Evolutionary conservation across 1,140 invertebrate species (phyloP).

Genomic region (Anagrus nilaparvatae): DNA sequence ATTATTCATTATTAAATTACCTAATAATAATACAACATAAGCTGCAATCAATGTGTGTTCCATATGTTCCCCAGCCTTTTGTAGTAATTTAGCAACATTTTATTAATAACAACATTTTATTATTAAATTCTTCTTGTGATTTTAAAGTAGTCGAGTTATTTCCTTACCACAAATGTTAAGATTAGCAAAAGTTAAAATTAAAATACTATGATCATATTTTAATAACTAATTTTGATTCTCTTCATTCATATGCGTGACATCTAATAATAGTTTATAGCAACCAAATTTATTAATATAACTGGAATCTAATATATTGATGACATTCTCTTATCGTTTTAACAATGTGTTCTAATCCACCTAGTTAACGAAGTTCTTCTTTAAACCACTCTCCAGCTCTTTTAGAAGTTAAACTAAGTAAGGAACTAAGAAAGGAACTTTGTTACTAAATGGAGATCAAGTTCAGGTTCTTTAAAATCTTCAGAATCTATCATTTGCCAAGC

Average conservation of each 20-base stretch:
- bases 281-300: slow-evolving; percentile 41
- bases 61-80: slow-evolving; percentile 96
- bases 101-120: too few species aligned
- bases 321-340: slow-evolving; percentile 79
- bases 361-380: slow-evolving; percentile 85
- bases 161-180: slow-evolving; percentile 58
- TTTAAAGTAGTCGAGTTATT: too few species aligned
- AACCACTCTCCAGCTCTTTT: slow-evolving; percentile 95
- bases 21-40: slow-evolving; percentile 84
- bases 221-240: slow-evolving; percentile 90
- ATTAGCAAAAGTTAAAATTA: slow-evolving; percentile 57
- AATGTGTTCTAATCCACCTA: slow-evolving; percentile 91
- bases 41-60: slow-evolving; percentile 95
- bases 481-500: too few species aligned
- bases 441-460: too few species aligned
- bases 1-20: slow-evolving; percentile 83
- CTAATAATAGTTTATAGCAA: slow-evolving; percentile 63
- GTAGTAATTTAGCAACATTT: too few species aligned
- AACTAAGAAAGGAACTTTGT: too few species aligned
- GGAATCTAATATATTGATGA: slow-evolving; percentile 54
- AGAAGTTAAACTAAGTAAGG: slow-evolving; percentile 85
- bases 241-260: slow-evolving; percentile 88
- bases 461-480: too few species aligned
- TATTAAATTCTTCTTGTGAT: too few species aligned
- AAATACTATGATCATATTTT: slow-evolving; percentile 59